Conservation (phyloP, 2,113 vertebrate genomes). For the Ia io region DNA sequence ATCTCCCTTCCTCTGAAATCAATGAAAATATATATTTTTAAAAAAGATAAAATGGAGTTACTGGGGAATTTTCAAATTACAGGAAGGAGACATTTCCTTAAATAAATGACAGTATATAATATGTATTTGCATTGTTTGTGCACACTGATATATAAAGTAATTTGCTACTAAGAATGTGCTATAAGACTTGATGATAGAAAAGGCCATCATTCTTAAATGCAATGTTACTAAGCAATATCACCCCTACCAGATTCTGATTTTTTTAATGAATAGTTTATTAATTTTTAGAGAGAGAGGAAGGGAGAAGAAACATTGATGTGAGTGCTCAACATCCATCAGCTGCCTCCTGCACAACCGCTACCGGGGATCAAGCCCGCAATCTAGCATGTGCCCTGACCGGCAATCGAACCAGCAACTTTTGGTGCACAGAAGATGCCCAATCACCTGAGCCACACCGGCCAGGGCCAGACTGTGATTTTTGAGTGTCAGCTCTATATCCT, state of each 20-base stretch:
- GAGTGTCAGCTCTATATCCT: not conserved
- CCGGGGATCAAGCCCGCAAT: too few relatives aligned
- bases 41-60: conserved; percentile 62
- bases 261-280: too few relatives aligned
- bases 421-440: too few relatives aligned
- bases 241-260: not conserved
- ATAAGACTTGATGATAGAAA: not conserved
- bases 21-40: too few relatives aligned
- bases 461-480: not conserved
- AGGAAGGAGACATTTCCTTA: conserved; percentile 68
- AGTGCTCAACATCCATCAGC: too few relatives aligned
- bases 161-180: not conserved
- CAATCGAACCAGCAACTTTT: too few relatives aligned
- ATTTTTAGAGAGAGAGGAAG: too few relatives aligned
- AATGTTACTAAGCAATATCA: not conserved
- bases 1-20: too few relatives aligned
- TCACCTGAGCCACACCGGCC: too few relatives aligned
- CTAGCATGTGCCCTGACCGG: too few relatives aligned
- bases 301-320: too few relatives aligned
- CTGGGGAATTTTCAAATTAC: conserved; percentile 63
- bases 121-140: not conserved
- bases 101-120: conserved; percentile 15
- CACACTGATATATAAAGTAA: not conserved
- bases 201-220: not conserved
- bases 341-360: too few relatives aligned